Evolutionary conservation across 2,113 vertebrate species (phyloP), one percentile per base, ranked within the genome.

Genomic region (Eleginops maclovinus): DNA sequence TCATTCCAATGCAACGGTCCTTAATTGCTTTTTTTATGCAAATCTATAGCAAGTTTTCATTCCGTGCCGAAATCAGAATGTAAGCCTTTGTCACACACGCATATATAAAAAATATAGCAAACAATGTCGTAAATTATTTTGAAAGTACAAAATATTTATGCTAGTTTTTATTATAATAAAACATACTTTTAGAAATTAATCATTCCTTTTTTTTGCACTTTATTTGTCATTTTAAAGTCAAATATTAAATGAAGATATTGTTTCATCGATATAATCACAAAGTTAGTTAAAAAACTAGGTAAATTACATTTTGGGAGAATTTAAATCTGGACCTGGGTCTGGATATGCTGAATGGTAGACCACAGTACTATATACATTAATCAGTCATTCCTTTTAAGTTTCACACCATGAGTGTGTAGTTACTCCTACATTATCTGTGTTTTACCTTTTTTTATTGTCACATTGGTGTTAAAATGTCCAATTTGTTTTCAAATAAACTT

Each of bases 171-270:
- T 75, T 54, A 58, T 21, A 22, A 21, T 2, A 63, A 8, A 36
- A 36, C 31, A 36, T 36, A 36, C 31, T 65, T 41, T 61, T 55
- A 66, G 31, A 77, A 36, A 54, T 21, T 2, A 43, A 53, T 67
- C 61, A 77, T 84, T 80, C 68, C 74, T 4, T 36, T 36, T 36
- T 59, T 75, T 82, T 77, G 88, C 86, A 89, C 88, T 88, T 88
- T 75, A 79, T 64, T 74, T 65, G 1, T 41, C 49, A 54, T 81
- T 60, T 49, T 13, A 65, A 26, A 54, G 13, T 56, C 16, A 24
- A 70, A 46, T 26, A 61, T 61, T 62, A 40, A 36, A 15, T 77
- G 53, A 6, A 0, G 0, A 50, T 60, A 44, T 62, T 16, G 7
- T 46, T 62, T 55, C 7, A 49, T 43, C 10, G 11, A 60, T 43